Percentiles rank a stretch among this genome's conserved stretches.
Conservation (phyloP, 2,113 vertebrate genomes). For the Poeciliopsis turrubarensis region DNA sequence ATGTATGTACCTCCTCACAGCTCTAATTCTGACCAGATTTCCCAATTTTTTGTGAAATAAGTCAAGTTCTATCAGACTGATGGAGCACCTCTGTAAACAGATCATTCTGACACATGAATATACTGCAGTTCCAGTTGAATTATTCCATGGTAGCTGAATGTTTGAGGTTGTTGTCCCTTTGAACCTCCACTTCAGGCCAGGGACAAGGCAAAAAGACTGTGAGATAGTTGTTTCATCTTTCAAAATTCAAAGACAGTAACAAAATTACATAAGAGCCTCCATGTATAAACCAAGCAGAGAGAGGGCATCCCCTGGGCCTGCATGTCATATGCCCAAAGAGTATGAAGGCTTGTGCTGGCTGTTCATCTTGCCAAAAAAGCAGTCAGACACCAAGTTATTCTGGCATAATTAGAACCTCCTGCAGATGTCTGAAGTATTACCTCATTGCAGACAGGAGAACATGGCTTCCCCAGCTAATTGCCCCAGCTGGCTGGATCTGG, state of each 20-base stretch:
- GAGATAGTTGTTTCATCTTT: not conserved
- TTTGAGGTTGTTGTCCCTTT: too few relatives aligned
- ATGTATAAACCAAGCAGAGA: constrained; percentile 30
- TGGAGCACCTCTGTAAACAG: not conserved
- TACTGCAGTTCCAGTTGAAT: too few relatives aligned
- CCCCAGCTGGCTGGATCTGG: constrained; percentile 73
- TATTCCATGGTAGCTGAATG: too few relatives aligned
- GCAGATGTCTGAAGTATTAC: constrained; percentile 77
- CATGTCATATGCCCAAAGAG: constrained; percentile 51
- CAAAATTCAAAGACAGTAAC: not conserved
- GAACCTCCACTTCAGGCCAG: too few relatives aligned
- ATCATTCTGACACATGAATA: too few relatives aligned
- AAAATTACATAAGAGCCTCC: not conserved
- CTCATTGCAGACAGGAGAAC: constrained; percentile 68
- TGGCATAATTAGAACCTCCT: constrained; percentile 79
- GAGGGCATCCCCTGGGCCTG: constrained; percentile 70
- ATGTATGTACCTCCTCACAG: not conserved
- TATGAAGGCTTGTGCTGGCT: constrained; percentile 65
- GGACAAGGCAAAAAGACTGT: not conserved
- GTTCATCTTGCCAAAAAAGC: constrained; percentile 60
- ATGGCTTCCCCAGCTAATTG: constrained; percentile 73
- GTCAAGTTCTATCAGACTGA: not conserved
- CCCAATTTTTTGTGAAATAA: not conserved
- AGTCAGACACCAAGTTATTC: constrained; percentile 72
- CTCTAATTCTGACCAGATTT: not conserved